Conservation (phyloP, 1,140 invertebrate species). For the Panagrolaimus sp. region DNA sequence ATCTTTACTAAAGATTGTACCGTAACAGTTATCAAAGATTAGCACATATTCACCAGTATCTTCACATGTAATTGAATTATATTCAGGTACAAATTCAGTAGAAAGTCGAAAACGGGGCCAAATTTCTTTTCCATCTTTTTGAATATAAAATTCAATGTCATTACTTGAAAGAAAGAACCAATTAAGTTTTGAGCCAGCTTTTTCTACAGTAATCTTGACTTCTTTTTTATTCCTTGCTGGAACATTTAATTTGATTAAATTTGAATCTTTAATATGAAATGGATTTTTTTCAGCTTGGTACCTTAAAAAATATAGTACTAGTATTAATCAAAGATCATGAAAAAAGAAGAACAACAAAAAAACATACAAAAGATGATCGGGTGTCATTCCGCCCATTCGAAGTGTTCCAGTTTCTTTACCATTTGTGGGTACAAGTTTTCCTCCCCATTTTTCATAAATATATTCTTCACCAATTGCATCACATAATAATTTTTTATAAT, state of each 20-base stretch:
- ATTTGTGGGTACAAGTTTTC: slow-evolving; percentile 8
- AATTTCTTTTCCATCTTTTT: slow-evolving; percentile 17
- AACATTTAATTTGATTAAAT: slow-evolving; percentile 27
- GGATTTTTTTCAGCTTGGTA: slow-evolving; percentile 33
- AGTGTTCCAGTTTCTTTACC: slow-evolving; percentile 25
- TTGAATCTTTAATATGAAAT: slow-evolving; percentile 18
- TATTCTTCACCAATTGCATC: slow-evolving; percentile 29
- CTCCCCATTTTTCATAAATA: slow-evolving; percentile 28
- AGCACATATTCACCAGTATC: slow-evolving; percentile 20
- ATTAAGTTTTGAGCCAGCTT: slow-evolving; percentile 17
- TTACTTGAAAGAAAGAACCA: slow-evolving; percentile 36
- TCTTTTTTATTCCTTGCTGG: slow-evolving; percentile 26
- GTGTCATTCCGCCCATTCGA: slow-evolving; percentile 30
- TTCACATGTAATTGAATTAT: slow-evolving; percentile 15
- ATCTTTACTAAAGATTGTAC: slow-evolving; percentile 33
- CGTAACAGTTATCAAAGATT: slow-evolving; percentile 35
- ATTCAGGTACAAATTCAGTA: slow-evolving; percentile 38
- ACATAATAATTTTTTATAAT: slow-evolving; percentile 20
- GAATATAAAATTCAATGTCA: slow-evolving; percentile 31
- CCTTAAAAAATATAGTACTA: too few species aligned
- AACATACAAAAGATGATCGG: slow-evolving; percentile 23
- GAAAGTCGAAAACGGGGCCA: slow-evolving; percentile 28
- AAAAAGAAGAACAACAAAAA: background rate
- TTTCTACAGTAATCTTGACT: slow-evolving; percentile 22
- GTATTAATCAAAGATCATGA: too few species aligned